A percentile compares a stretch with the other conserved stretches of the same genome.
Conservation (phyloP, 2,888 invertebrate species). For the Cheilosia vernalis region DNA sequence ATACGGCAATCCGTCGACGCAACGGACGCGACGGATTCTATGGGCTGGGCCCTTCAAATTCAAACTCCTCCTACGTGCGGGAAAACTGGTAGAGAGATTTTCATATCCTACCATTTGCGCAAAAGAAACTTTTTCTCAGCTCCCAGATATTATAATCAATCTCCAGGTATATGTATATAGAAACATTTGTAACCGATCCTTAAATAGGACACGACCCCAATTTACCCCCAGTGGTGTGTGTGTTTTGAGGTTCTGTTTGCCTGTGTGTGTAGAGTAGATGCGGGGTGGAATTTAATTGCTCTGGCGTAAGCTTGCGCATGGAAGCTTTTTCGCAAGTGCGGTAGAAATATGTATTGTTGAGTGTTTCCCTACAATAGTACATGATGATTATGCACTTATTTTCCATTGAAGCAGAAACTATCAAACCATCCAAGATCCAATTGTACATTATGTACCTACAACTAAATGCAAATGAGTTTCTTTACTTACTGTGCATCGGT, state of each 20-base stretch:
- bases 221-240: conserved; percentile 26
- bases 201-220: conserved; percentile 74
- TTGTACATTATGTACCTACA: not conserved
- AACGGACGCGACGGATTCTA: too few species aligned
- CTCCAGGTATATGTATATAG: conserved; percentile 53
- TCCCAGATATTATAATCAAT: conserved; percentile 41
- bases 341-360: not conserved
- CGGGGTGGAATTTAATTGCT: conserved; percentile 66
- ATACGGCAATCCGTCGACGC: too few species aligned
- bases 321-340: conserved; percentile 35
- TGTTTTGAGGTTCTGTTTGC: not conserved
- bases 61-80: conserved; percentile 65
- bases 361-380: not conserved
- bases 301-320: conserved; percentile 66
- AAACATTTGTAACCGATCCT: conserved; percentile 72
- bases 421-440: not conserved
- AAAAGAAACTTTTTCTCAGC: conserved; percentile 39
- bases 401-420: not conserved
- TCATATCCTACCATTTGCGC: conserved; percentile 49
- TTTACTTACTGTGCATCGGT: too few species aligned
- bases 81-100: conserved; percentile 4
- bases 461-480: too few species aligned
- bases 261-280: not conserved
- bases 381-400: not conserved
- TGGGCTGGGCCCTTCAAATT: too few species aligned